Conservation (phyloP, 2,797 vertebrate species). For the Karalla daura region DNA sequence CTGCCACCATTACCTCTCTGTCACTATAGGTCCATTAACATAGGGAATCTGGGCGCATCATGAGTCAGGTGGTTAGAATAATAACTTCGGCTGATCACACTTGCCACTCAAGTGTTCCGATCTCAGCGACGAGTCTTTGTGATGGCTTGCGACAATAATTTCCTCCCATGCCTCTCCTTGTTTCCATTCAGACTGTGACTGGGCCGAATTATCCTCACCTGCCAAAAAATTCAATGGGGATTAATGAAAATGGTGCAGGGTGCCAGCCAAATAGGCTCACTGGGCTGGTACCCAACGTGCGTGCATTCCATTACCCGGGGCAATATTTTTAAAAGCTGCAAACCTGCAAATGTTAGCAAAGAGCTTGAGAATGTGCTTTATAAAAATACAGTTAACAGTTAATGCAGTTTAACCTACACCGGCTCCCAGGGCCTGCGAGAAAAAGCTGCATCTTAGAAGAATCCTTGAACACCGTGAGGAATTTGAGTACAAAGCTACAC, state of each 20-base stretch:
- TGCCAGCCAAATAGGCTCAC: conserved; percentile 58
- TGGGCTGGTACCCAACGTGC: conserved; percentile 54
- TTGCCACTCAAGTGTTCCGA: conserved; percentile 39
- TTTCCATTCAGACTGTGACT: conserved; percentile 55
- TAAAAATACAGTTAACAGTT: conserved; percentile 5
- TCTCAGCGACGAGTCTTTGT: conserved; percentile 20
- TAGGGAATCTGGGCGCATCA: too few species aligned
- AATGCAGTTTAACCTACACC: conserved; percentile 20
- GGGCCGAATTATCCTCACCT: conserved; percentile 70
- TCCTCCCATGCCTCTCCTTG: conserved; percentile 44
- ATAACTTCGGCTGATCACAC: neutral
- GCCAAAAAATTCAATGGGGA: conserved; percentile 68
- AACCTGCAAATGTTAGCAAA: conserved; percentile 31
- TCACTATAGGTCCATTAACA: too few species aligned
- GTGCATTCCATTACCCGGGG: conserved; percentile 53
- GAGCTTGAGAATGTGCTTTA: conserved; percentile 7
- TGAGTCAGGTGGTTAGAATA: neutral
- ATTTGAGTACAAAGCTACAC: conserved; percentile 34
- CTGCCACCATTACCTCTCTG: too few species aligned
- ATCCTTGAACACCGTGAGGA: conserved; percentile 19
- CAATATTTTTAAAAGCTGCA: conserved; percentile 54
- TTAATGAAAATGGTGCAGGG: conserved; percentile 61
- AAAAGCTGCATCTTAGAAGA: conserved; percentile 27
- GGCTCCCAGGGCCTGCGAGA: conserved; percentile 6
- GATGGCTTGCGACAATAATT: conserved; percentile 54